These are phyloP conservation scores for Sardina pilchardus DNA, from an alignment of 2,113 vertebrate species.

Conservation along the genomic window DNA sequence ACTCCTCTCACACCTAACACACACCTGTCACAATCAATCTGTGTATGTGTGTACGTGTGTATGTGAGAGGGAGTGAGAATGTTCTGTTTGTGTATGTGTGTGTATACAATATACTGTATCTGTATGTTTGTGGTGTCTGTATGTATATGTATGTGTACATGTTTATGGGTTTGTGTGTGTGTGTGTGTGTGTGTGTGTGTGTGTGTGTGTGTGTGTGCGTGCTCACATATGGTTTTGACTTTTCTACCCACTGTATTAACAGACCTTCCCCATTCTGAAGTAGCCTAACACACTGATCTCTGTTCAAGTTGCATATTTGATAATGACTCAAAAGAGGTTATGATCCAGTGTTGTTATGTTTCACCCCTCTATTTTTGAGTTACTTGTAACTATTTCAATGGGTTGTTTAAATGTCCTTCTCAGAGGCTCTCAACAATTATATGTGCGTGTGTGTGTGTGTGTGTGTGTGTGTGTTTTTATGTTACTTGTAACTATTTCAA, in stretches of 20 bases:
- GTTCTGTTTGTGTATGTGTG: conserved; percentile 4
- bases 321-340: neutral
- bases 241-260: neutral
- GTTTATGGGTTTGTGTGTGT: neutral
- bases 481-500: too few relatives aligned
- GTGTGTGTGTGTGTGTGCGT: neutral
- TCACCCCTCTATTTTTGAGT: neutral
- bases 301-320: neutral
- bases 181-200: neutral
- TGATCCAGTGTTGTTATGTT: neutral
- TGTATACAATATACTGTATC: too few relatives aligned
- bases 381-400: conserved; percentile 35
- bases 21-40: conserved; percentile 21
- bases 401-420: neutral
- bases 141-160: neutral
- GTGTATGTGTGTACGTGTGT: conserved; percentile 30
- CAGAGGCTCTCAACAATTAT: conserved; percentile 29
- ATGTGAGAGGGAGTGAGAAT: conserved; percentile 31
- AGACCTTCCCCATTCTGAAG: neutral
- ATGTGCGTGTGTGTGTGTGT: too few relatives aligned
- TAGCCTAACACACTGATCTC: neutral
- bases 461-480: conserved; percentile 8
- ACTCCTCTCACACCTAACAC: conserved; percentile 7
- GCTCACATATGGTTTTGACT: neutral
- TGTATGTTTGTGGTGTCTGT: neutral